These are phyloP conservation scores for Andrena haemorrhoa DNA, from an alignment of 2,888 invertebrate species.

Conservation along the genomic window DNA sequence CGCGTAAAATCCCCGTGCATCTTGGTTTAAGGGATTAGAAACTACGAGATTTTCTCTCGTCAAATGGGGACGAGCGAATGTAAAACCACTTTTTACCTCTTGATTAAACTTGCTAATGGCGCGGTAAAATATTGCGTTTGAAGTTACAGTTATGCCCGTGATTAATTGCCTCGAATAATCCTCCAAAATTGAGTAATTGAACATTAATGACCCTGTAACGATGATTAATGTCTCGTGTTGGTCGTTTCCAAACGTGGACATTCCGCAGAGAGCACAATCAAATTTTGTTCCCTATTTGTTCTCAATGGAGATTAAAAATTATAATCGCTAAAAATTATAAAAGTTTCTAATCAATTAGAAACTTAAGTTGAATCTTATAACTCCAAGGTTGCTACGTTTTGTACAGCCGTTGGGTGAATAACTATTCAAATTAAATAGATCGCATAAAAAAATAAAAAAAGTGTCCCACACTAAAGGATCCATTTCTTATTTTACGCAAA, in stretches of 20 bases:
- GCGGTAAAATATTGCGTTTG: slow-evolving; percentile 4
- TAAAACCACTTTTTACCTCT: slow-evolving; percentile 11
- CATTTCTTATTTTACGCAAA: no score
- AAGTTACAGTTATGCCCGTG: background rate
- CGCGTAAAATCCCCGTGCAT: slow-evolving; percentile 13
- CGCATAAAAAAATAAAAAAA: no score
- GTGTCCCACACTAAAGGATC: no score
- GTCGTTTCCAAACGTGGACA: background rate
- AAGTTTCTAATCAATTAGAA: no score
- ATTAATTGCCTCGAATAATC: background rate
- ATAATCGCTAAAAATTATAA: no score
- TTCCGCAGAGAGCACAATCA: background rate
- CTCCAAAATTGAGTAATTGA: background rate
- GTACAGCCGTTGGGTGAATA: no score
- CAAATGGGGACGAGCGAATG: slow-evolving; percentile 11
- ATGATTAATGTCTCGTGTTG: background rate
- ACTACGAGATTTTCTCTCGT: slow-evolving; percentile 19
- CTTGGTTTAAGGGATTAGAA: slow-evolving; percentile 42
- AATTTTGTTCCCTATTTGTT: background rate
- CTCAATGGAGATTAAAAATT: background rate
- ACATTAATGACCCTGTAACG: background rate
- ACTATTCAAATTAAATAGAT: no score
- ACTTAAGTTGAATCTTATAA: no score
- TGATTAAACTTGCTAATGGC: slow-evolving; percentile 22
- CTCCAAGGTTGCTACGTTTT: no score